These are phyloP conservation scores for Saccostrea glomerata DNA, from an alignment of 1,140 invertebrate species.

Conservation along the genomic window DNA sequence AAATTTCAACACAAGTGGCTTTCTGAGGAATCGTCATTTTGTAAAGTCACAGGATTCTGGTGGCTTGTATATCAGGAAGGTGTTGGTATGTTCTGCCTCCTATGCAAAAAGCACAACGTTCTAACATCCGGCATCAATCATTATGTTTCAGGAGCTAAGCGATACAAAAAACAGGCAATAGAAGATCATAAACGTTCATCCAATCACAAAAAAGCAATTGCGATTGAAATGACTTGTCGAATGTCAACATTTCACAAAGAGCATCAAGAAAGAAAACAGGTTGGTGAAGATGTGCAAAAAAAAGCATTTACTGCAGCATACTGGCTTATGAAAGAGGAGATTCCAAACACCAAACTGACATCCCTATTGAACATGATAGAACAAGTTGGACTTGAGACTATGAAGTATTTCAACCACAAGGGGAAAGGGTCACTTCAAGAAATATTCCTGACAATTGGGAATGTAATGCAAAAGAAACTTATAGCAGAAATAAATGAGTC, in stretches of 20 bases:
- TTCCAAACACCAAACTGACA: conserved; percentile 39
- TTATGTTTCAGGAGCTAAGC: conserved; percentile 39
- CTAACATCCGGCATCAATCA: conserved; percentile 42
- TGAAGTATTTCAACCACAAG: conserved; percentile 45
- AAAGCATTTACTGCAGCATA: conserved; percentile 49
- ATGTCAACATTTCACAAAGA: conserved; percentile 48
- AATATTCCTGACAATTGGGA: conserved; percentile 40
- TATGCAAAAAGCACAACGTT: conserved; percentile 45
- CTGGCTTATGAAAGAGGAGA: conserved; percentile 42
- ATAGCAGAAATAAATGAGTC: conserved; percentile 22
- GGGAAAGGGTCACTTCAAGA: conserved; percentile 41
- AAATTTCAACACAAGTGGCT: conserved; percentile 49
- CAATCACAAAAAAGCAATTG: conserved; percentile 41
- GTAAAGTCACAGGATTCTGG: conserved; percentile 36
- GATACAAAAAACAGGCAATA: conserved; percentile 42
- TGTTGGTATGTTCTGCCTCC: conserved; percentile 46
- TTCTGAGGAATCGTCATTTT: neutral
- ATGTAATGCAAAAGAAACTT: conserved; percentile 9
- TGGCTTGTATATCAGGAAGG: conserved; percentile 44
- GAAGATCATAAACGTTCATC: conserved; percentile 41
- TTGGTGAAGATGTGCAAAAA: conserved; percentile 40
- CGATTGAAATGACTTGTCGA: conserved; percentile 30
- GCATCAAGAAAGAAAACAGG: conserved; percentile 34
- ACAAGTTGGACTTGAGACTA: conserved; percentile 37
- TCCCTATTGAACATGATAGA: conserved; percentile 18